These are phyloP conservation scores for Drosophila silvestris DNA, from an alignment of 2,888 invertebrate species.

Conservation along the genomic window DNA sequence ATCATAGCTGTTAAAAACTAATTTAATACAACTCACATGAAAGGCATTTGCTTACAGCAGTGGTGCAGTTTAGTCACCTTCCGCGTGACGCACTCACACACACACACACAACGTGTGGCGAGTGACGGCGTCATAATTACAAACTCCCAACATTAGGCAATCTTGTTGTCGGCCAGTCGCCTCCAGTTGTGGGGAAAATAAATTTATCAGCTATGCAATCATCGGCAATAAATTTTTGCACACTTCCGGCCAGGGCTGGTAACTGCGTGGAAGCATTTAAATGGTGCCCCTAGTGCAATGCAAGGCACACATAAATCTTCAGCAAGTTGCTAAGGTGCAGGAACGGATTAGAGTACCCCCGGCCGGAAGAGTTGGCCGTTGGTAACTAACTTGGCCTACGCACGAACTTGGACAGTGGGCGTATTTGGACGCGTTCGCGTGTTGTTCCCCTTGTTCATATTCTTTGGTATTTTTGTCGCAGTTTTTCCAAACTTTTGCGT, in stretches of 20 bases:
- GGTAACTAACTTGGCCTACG: constrained; percentile 38
- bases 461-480: constrained; percentile 33
- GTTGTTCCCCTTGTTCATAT: constrained; percentile 22
- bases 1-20: constrained; percentile 48
- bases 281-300: constrained; percentile 71
- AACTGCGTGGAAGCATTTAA: constrained; percentile 56
- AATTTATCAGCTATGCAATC: constrained; percentile 76
- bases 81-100: constrained; percentile 30
- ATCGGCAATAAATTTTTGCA: constrained; percentile 69
- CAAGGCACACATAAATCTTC: constrained; percentile 72
- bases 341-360: constrained; percentile 58
- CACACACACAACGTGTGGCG: constrained; percentile 9
- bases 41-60: constrained; percentile 52
- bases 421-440: constrained; percentile 49
- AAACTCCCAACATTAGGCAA: constrained; percentile 27
- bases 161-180: constrained; percentile 15
- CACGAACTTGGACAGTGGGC: constrained; percentile 32
- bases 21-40: constrained; percentile 68
- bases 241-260: constrained; percentile 34
- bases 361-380: constrained; percentile 19
- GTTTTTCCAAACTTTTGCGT: constrained; percentile 58
- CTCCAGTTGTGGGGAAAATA: constrained; percentile 56
- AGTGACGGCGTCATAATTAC: constrained; percentile 69
- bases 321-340: constrained; percentile 49
- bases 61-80: constrained; percentile 68